phyloP scores from a whole-genome alignment of 2,797 vertebrate species.

The Rhinogobio ventralis region DNA sequence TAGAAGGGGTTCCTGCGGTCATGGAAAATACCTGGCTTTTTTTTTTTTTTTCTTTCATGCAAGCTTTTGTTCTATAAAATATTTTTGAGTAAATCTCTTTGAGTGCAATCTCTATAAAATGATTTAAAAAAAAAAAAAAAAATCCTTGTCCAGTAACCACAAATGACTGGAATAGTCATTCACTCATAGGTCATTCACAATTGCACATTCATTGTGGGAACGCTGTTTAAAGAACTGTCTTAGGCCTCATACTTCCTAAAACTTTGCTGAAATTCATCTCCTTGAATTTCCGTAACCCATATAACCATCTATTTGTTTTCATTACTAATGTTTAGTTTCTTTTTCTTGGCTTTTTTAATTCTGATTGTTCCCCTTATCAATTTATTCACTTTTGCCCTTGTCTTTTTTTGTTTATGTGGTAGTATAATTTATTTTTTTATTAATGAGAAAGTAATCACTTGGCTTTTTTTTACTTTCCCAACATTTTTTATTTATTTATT shows the following conservation, averaged over 20 bases:
- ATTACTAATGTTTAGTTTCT: slow-evolving; percentile 27
- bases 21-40: neutral
- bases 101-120: neutral
- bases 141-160: slow-evolving; percentile 16
- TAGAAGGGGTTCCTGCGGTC: neutral
- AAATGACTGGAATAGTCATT: slow-evolving; percentile 42
- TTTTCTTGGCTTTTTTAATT: slow-evolving; percentile 15
- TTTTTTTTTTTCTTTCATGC: neutral
- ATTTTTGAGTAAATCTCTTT: neutral
- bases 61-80: neutral
- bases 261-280: slow-evolving; percentile 17
- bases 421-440: neutral
- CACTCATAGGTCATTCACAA: slow-evolving; percentile 42
- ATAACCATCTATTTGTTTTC: slow-evolving; percentile 12
- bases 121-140: neutral
- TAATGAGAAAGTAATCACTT: neutral
- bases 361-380: neutral
- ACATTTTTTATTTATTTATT: neutral
- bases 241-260: slow-evolving; percentile 7
- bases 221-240: slow-evolving; percentile 30
- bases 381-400: neutral
- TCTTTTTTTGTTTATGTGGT: slow-evolving; percentile 5
- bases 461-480: neutral
- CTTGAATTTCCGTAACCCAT: slow-evolving; percentile 32
- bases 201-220: slow-evolving; percentile 43